A percentile compares a stretch with the other conserved stretches of the same genome.
These are phyloP conservation scores for Apis mellifera DNA, from an alignment of 1,140 invertebrate species.

Conservation along the genomic window DNA sequence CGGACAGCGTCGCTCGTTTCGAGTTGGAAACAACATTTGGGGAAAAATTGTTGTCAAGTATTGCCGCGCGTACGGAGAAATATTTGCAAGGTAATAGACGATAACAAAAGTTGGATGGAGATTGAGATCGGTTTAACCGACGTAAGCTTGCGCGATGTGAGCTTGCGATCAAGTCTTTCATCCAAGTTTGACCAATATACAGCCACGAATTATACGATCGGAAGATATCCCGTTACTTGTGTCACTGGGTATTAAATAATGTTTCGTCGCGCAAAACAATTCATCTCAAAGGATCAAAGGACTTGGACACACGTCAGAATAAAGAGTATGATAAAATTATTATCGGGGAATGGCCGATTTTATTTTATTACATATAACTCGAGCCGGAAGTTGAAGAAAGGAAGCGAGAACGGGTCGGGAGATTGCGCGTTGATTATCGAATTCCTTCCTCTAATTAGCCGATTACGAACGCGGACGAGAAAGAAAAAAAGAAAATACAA, in stretches of 20 bases:
- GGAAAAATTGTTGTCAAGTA: neutral
- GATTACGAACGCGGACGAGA: conserved; percentile 21
- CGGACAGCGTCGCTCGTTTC: neutral
- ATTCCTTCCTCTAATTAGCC: conserved; percentile 50
- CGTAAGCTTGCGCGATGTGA: too few species aligned
- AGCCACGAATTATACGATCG: neutral
- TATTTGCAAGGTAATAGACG: conserved; percentile 15
- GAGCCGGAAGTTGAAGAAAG: neutral
- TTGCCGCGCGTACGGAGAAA: conserved; percentile 7
- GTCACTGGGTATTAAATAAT: neutral
- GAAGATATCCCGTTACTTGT: neutral
- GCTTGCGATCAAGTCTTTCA: neutral
- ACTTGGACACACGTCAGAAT: neutral
- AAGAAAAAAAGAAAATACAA: neutral
- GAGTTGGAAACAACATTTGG: neutral
- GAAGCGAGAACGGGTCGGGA: conserved; percentile 10
- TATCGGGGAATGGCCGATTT: conserved; percentile 4
- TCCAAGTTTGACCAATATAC: neutral
- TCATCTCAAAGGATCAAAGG: conserved; percentile 12
- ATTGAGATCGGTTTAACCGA: neutral
- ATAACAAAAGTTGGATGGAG: neutral
- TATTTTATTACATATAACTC: conserved; percentile 5
- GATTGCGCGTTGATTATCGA: conserved; percentile 44
- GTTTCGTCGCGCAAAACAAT: neutral
- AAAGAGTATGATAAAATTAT: neutral